Percentiles rank a stretch among this genome's conserved stretches.
These are phyloP conservation scores for Drosophila cracens DNA, from an alignment of 2,888 invertebrate genomes.

Conservation along the genomic window DNA sequence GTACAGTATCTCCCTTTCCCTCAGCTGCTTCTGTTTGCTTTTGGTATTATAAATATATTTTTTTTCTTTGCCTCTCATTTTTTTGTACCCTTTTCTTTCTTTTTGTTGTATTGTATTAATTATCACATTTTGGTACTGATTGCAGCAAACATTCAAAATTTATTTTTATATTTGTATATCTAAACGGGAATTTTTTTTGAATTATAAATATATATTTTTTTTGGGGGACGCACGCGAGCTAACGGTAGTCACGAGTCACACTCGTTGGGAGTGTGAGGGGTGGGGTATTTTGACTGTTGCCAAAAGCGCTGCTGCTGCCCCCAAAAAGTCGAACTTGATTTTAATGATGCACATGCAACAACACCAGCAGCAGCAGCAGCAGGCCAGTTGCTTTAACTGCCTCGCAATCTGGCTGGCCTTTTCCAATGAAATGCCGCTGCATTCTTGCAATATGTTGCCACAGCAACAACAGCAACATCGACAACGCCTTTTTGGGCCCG, in stretches of 20 bases:
- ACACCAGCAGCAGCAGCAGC: slow-evolving; percentile 32
- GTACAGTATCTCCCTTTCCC: slow-evolving; percentile 17
- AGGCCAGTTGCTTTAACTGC: slow-evolving; percentile 18
- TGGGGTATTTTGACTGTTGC: slow-evolving; percentile 44
- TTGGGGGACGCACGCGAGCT: slow-evolving; percentile 71
- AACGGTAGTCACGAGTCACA: slow-evolving; percentile 59
- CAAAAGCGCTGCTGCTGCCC: slow-evolving; percentile 43
- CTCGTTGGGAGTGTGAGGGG: not conserved
- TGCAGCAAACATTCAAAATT: slow-evolving; percentile 32
- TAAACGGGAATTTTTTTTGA: slow-evolving; percentile 16
- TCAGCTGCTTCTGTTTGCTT: slow-evolving; percentile 40
- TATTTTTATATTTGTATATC: slow-evolving; percentile 24
- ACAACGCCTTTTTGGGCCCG: slow-evolving; percentile 79
- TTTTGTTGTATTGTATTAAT: slow-evolving; percentile 62
- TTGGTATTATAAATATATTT: slow-evolving; percentile 5
- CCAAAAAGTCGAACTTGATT: slow-evolving; percentile 59
- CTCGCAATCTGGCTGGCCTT: slow-evolving; percentile 45
- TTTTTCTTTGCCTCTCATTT: not conserved
- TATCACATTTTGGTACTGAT: slow-evolving; percentile 68
- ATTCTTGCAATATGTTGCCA: slow-evolving; percentile 67
- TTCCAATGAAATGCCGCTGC: slow-evolving; percentile 72
- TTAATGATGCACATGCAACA: slow-evolving; percentile 75
- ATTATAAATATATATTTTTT: slow-evolving; percentile 36
- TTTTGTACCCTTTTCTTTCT: slow-evolving; percentile 4
- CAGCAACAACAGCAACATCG: slow-evolving; percentile 44